phyloP scores from a whole-genome alignment of 2,113 vertebrate genomes.

The Nettapus auritus region DNA sequence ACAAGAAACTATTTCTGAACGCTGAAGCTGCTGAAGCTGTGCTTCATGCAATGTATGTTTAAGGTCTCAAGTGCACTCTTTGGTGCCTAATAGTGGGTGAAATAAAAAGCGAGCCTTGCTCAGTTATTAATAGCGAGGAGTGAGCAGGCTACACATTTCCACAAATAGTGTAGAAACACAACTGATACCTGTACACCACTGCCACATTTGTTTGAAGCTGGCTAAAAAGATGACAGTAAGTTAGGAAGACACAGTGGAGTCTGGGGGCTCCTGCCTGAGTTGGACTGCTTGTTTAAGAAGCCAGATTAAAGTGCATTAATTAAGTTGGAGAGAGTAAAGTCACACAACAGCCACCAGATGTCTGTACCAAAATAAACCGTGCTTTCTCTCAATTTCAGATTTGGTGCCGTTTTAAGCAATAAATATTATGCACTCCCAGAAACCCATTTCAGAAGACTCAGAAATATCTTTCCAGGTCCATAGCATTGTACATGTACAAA shows the following conservation, averaged over 20 bases:
- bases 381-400: not conserved
- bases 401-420: not conserved
- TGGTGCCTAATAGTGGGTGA: not conserved
- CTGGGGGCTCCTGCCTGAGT: not conserved
- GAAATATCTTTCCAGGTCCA: not conserved
- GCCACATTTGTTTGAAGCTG: not conserved
- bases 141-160: not conserved
- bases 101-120: not conserved
- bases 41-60: not conserved
- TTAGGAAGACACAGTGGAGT: not conserved
- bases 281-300: not conserved
- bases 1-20: not conserved
- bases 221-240: not conserved
- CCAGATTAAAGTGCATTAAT: not conserved
- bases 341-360: rapidly evolving
- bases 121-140: not conserved
- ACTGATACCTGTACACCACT: no score
- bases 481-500: not conserved
- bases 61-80: not conserved
- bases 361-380: not conserved
- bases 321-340: not conserved
- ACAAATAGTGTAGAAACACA: not conserved
- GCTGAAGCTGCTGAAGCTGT: not conserved
- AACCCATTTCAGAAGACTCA: not conserved
- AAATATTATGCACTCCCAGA: not conserved